A percentile compares a stretch with the other conserved stretches of the same genome.
Evolutionary conservation across 1,140 invertebrate genomes (phyloP).

Genomic region (Drosophila ambigua): DNA sequence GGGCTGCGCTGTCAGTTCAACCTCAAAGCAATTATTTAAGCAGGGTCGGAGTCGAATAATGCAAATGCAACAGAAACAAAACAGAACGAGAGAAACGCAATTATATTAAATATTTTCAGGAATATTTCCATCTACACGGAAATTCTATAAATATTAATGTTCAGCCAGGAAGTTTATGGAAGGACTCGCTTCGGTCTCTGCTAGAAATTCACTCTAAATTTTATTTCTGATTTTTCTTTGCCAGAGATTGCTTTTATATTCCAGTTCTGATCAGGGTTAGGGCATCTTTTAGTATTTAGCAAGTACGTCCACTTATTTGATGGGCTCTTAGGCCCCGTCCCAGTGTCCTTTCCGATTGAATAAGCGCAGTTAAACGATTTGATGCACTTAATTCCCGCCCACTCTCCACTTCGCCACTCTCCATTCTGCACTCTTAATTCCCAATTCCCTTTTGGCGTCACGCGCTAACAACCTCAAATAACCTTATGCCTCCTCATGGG

Average conservation of each 20-base stretch:
- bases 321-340: too few species aligned
- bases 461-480: constrained; percentile 54
- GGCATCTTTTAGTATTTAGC: too few species aligned
- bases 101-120: constrained; percentile 1
- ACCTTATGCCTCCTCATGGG: constrained; percentile 22
- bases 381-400: constrained; percentile 57
- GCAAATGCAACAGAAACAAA: too few species aligned
- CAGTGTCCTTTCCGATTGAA: constrained; percentile 49
- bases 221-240: background rate
- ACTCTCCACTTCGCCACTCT: constrained; percentile 18
- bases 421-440: constrained; percentile 22
- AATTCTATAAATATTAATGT: background rate
- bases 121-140: too few species aligned
- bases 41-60: too few species aligned
- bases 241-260: constrained; percentile 4
- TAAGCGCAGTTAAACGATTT: constrained; percentile 65
- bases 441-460: constrained; percentile 41
- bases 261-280: background rate
- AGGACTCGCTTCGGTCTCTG: too few species aligned
- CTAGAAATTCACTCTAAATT: too few species aligned
- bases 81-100: background rate
- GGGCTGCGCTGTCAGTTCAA: constrained; percentile 18
- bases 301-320: background rate
- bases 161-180: too few species aligned
- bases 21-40: too few species aligned